Conservation (phyloP, 2,113 vertebrate genomes). For the Stegostoma tigrinum region DNA sequence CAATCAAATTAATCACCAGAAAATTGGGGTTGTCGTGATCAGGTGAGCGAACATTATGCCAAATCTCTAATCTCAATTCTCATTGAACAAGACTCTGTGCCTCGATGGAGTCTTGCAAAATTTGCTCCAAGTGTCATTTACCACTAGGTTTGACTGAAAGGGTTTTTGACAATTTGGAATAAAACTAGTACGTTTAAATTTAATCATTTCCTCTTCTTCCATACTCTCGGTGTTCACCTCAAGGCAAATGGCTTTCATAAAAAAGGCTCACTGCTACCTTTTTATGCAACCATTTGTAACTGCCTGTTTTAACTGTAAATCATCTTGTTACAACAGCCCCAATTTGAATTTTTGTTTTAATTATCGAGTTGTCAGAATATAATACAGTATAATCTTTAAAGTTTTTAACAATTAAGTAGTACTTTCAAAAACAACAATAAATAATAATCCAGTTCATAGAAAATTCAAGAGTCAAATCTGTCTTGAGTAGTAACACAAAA, state of each 20-base stretch:
- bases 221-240: not conserved
- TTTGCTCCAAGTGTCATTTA: not conserved
- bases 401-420: not conserved
- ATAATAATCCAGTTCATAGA: not conserved
- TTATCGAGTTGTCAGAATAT: not conserved
- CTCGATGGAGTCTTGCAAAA: not conserved
- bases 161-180: not conserved
- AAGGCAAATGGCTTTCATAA: not conserved
- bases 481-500: not conserved
- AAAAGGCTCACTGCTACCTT: not conserved
- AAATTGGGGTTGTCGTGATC: not conserved
- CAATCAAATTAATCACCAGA: constrained; percentile 7
- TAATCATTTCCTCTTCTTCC: not conserved
- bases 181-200: not conserved
- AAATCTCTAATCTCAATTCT: not conserved
- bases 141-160: not conserved
- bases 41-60: not conserved
- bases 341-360: not conserved
- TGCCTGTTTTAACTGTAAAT: not conserved
- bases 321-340: not conserved
- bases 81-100: not conserved
- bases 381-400: not conserved
- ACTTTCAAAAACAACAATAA: not conserved
- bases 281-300: not conserved
- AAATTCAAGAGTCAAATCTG: not conserved